Conservation (phyloP, 2,113 vertebrate species). For the Passer domesticus region DNA sequence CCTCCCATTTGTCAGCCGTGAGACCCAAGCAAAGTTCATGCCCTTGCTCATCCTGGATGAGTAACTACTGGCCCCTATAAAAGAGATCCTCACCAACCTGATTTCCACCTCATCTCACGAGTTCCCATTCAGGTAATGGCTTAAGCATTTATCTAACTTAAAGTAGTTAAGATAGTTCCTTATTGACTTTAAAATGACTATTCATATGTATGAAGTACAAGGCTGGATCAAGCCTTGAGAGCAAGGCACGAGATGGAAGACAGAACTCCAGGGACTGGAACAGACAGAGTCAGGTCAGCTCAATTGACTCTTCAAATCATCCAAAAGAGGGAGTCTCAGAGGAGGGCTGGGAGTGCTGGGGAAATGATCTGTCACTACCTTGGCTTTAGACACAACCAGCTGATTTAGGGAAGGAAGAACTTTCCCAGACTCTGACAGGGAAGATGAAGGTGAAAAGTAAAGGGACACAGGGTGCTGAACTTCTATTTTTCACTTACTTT, state of each 20-base stretch:
- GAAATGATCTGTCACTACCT: not conserved
- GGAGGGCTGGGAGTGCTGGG: not conserved
- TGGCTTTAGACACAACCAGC: not conserved
- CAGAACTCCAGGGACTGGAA: not conserved
- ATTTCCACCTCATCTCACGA: not conserved
- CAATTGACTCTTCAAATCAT: not conserved
- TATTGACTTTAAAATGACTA: not conserved
- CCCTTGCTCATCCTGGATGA: not conserved
- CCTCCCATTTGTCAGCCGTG: not conserved
- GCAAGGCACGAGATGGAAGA: not conserved
- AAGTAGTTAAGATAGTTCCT: not conserved
- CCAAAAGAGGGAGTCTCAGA: not conserved
- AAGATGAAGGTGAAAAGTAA: not conserved
- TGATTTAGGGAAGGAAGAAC: not conserved
- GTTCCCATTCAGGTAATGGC: not conserved
- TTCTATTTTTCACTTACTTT: conserved; percentile 3
- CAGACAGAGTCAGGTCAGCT: not conserved
- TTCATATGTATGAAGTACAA: not conserved
- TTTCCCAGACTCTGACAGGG: not conserved
- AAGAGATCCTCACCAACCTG: not conserved
- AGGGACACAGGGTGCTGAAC: not conserved
- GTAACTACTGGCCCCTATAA: not conserved
- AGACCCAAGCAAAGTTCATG: not conserved
- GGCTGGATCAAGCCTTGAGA: not conserved
- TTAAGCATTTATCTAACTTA: not conserved